A percentile compares a stretch with the other conserved stretches of the same genome.
These are phyloP conservation scores for Fulmarus glacialis DNA, from an alignment of 2,113 vertebrate genomes.

Conservation along the genomic window DNA sequence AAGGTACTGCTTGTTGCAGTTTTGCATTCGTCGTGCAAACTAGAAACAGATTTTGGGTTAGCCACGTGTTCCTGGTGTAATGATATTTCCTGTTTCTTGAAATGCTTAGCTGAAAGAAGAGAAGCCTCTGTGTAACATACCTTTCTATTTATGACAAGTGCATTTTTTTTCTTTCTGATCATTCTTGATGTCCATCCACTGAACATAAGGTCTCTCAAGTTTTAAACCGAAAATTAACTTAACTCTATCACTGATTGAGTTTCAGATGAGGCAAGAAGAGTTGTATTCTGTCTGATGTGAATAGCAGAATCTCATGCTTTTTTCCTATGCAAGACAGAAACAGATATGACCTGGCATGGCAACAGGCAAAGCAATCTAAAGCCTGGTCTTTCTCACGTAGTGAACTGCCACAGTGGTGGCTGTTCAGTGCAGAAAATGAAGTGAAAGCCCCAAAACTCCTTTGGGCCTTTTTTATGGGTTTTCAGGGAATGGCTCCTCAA, in stretches of 20 bases:
- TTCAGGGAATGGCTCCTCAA: not conserved
- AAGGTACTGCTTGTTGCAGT: not conserved
- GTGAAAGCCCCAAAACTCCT: not conserved
- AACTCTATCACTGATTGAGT: not conserved
- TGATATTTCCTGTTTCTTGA: not conserved
- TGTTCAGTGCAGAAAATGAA: not conserved
- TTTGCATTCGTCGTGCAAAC: not conserved
- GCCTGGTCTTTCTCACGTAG: not conserved
- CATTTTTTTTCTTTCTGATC: not conserved
- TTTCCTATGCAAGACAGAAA: not conserved
- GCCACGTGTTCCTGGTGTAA: not conserved
- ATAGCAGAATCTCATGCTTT: not conserved
- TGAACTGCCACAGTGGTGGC: not conserved
- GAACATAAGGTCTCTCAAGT: not conserved
- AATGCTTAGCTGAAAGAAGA: not conserved
- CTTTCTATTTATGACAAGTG: not conserved
- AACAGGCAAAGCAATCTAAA: not conserved
- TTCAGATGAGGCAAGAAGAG: not conserved
- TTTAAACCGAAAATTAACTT: not conserved
- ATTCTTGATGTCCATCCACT: not conserved
- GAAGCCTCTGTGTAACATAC: not conserved
- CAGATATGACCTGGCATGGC: too few relatives aligned
- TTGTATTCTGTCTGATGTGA: not conserved
- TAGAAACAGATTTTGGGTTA: not conserved
- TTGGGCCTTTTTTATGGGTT: not conserved